Evolutionary conservation across 1,140 invertebrate genomes (phyloP).

Genomic region (Pachypsylla venusta): DNA sequence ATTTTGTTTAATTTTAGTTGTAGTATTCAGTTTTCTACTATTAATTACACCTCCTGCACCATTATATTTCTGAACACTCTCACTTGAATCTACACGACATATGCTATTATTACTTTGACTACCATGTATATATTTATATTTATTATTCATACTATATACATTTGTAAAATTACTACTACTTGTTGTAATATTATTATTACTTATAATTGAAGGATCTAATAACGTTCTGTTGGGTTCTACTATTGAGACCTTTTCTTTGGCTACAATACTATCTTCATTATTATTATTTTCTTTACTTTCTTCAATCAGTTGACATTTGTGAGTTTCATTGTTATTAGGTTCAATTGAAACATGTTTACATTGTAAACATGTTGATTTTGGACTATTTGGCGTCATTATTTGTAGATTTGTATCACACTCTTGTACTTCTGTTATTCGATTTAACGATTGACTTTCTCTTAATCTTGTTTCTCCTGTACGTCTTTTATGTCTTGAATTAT

Average conservation of each 20-base stretch:
- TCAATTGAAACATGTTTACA: not conserved
- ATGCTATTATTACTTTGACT: not conserved
- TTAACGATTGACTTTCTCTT: slow-evolving; percentile 61
- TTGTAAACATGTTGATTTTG: not conserved
- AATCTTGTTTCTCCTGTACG: slow-evolving; percentile 47
- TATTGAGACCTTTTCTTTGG: no score
- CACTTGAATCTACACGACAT: no score
- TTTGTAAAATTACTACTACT: slow-evolving; percentile 1
- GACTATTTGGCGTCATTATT: not conserved
- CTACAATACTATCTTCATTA: not conserved
- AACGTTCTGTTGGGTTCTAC: no score
- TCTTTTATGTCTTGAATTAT: slow-evolving; percentile 37
- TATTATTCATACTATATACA: slow-evolving; percentile 5
- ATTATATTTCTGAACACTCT: no score
- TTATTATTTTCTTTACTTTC: not conserved
- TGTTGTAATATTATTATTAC: no score
- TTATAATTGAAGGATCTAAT: no score
- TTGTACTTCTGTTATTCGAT: slow-evolving; percentile 63
- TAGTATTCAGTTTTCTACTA: not conserved
- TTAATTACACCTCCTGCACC: no score
- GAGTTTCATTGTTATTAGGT: not conserved
- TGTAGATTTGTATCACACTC: slow-evolving; percentile 36
- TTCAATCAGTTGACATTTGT: not conserved
- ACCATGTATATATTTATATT: not conserved
- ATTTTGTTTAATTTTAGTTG: not conserved